Evolutionary conservation across 2,888 invertebrate species (phyloP).

Genomic region (Ametastegia equiseti): DNA sequence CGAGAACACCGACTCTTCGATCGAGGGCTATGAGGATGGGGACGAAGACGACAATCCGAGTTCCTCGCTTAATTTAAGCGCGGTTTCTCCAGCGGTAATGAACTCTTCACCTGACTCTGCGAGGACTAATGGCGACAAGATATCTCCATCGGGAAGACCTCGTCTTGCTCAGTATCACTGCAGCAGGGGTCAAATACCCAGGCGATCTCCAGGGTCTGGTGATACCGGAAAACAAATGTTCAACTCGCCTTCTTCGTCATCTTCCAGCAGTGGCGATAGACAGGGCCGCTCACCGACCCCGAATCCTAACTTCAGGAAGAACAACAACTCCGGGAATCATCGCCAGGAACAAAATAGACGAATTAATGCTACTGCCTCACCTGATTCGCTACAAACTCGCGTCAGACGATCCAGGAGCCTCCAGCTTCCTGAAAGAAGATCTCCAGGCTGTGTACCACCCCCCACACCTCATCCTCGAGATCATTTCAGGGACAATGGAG

Average conservation of each 20-base stretch:
- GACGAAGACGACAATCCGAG: constrained; percentile 77
- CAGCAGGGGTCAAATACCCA: constrained; percentile 56
- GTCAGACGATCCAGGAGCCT: constrained; percentile 80
- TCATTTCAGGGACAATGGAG: constrained; percentile 72
- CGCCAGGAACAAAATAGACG: constrained; percentile 56
- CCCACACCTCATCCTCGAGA: constrained; percentile 69
- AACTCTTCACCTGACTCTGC: constrained; percentile 72
- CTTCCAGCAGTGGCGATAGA: constrained; percentile 66
- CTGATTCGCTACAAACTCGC: constrained; percentile 70
- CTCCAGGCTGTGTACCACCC: constrained; percentile 74
- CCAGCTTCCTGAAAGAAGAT: constrained; percentile 81
- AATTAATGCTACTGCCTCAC: constrained; percentile 65
- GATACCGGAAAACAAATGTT: constrained; percentile 70
- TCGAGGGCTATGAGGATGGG: constrained; percentile 78
- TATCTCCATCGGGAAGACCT: constrained; percentile 65
- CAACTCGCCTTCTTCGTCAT: constrained; percentile 65
- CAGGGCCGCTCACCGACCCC: constrained; percentile 69
- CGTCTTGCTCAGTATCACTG: constrained; percentile 51
- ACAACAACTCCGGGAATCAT: constrained; percentile 60
- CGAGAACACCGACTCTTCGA: constrained; percentile 79
- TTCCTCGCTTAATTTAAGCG: constrained; percentile 75
- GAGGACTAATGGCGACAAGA: constrained; percentile 64
- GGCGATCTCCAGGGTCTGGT: constrained; percentile 72
- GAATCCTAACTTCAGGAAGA: constrained; percentile 63
- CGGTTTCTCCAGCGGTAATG: constrained; percentile 66